Percentiles rank a stretch among this genome's conserved stretches.
Conservation (phyloP, 2,113 vertebrate species). For the Tringa solitaria region DNA sequence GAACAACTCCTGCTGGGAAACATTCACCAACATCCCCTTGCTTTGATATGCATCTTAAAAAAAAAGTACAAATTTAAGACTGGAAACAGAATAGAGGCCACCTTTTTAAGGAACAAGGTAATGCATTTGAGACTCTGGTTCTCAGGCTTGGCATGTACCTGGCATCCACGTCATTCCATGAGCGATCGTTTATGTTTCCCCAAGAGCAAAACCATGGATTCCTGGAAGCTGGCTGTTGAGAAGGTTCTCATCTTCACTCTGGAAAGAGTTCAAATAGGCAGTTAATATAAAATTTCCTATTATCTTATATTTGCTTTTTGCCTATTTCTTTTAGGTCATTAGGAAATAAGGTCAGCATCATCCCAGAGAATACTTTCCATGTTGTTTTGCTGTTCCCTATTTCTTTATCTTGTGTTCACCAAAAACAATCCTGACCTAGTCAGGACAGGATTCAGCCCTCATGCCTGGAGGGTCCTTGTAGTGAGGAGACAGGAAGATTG, state of each 20-base stretch:
- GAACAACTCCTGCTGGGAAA: neutral
- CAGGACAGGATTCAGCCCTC: neutral
- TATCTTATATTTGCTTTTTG: neutral
- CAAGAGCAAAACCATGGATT: neutral
- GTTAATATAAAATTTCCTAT: neutral
- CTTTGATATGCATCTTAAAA: neutral
- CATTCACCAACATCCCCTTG: neutral
- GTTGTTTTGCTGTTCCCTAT: neutral
- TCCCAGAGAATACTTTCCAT: neutral
- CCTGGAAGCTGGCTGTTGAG: neutral
- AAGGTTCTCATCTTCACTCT: neutral
- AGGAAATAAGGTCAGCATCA: neutral
- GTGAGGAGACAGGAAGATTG: neutral
- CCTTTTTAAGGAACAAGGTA: neutral
- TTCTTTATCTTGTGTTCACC: neutral
- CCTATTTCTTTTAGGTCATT: neutral
- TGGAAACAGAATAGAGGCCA: neutral
- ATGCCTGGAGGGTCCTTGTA: neutral
- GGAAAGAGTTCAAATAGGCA: neutral
- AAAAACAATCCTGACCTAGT: neutral
- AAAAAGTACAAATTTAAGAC: neutral
- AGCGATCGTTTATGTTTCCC: neutral
- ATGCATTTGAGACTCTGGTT: rapidly evolving
- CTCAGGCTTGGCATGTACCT: neutral
- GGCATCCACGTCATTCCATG: neutral